A percentile compares a stretch with the other conserved stretches of the same genome.
Conservation (phyloP, 2,797 vertebrate genomes). For the Zalophus californianus region DNA sequence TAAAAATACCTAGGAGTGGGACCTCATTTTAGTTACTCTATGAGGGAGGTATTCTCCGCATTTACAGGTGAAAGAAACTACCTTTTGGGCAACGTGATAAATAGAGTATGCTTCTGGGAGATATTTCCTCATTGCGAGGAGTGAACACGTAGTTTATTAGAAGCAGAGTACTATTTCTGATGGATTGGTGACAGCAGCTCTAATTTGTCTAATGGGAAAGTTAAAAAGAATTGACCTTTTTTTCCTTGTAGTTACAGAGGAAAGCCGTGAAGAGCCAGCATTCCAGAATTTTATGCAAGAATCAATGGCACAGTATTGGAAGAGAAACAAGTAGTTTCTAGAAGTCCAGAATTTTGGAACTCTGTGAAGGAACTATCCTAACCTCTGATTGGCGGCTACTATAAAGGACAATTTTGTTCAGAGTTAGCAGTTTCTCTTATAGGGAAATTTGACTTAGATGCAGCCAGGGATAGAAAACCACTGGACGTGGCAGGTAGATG, state of each 20-base stretch:
- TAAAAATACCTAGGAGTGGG: constrained; percentile 33
- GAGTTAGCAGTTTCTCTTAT: neutral
- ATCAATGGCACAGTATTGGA: constrained; percentile 89
- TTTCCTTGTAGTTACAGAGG: constrained; percentile 90
- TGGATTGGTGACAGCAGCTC: neutral
- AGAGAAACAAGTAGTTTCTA: constrained; percentile 86
- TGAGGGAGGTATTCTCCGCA: neutral
- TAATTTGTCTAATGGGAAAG: neutral
- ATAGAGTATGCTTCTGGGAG: neutral
- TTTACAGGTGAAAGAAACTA: neutral
- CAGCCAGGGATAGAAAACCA: neutral
- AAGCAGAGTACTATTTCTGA: neutral
- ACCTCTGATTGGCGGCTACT: neutral
- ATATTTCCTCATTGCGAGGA: neutral
- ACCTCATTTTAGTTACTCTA: constrained; percentile 19
- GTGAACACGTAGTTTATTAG: neutral
- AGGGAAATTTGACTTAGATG: constrained; percentile 32
- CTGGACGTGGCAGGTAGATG: neutral
- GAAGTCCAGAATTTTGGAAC: neutral
- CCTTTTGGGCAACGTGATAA: constrained; percentile 1
- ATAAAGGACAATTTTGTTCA: constrained; percentile 15
- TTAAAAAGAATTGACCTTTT: constrained; percentile 10
- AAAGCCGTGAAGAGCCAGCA: constrained; percentile 92
- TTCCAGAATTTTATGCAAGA: constrained; percentile 95
- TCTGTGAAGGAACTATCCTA: constrained; percentile 31